Percentiles rank a stretch among this genome's conserved stretches.
Evolutionary conservation across 2,797 vertebrate species (phyloP).

Genomic region (Phyllotis vaccarum): DNA sequence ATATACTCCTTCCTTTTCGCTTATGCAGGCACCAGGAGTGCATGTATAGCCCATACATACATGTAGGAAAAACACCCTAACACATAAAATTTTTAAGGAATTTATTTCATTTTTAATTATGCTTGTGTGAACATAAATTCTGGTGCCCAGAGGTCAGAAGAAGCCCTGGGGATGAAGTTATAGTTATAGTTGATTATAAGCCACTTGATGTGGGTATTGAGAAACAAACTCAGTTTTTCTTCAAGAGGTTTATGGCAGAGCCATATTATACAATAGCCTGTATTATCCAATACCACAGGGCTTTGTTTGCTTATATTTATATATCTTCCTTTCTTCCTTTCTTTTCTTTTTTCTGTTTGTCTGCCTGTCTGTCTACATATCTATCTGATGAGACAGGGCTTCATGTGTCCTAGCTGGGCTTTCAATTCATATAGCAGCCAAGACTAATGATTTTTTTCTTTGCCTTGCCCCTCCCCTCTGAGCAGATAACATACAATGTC

Average conservation of each 20-base stretch:
- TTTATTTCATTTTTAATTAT: not conserved
- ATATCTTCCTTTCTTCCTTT: not conserved
- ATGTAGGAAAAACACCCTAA: not conserved
- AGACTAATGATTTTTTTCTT: not conserved
- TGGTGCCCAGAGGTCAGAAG: not conserved
- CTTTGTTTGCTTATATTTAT: not conserved
- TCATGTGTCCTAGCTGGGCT: no score
- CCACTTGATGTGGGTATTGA: not conserved
- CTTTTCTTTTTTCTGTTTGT: not conserved
- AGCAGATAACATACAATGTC: conserved; percentile 19
- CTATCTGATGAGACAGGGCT: not conserved
- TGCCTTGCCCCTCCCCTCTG: not conserved
- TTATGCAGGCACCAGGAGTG: not conserved
- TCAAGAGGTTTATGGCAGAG: not conserved
- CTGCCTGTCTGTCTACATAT: not conserved
- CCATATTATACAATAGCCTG: no score
- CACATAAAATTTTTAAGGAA: not conserved
- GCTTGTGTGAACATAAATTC: no score
- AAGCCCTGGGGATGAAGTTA: not conserved
- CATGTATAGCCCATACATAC: not conserved
- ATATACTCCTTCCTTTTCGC: not conserved
- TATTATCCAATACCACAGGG: no score
- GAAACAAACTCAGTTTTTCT: not conserved
- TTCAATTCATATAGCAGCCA: not conserved
- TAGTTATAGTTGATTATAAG: not conserved